Conservation (phyloP, 1,140 invertebrate genomes). For the Lepidurus apus region DNA sequence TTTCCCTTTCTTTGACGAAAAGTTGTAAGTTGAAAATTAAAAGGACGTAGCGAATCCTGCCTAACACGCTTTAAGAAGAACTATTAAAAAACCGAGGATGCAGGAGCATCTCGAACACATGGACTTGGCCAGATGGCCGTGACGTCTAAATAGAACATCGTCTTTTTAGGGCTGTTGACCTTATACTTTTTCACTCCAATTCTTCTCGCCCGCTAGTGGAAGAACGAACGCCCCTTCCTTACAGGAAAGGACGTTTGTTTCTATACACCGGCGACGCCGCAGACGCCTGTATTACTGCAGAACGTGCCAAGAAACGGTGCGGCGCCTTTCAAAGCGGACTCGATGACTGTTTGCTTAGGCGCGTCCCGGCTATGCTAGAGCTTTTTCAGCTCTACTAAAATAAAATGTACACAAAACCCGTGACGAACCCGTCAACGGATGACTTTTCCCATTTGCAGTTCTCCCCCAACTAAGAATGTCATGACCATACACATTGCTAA, state of each 20-base stretch:
- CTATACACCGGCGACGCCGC: not conserved
- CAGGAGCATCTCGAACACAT: not conserved
- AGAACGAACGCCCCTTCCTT: not conserved
- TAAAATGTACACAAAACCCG: not conserved
- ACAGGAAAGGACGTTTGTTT: not conserved
- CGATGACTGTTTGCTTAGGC: constrained; percentile 14
- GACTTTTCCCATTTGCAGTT: not conserved
- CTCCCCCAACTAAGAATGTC: not conserved
- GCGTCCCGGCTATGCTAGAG: not conserved
- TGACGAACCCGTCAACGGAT: not conserved
- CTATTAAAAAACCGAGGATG: not conserved
- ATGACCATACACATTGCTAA: not conserved
- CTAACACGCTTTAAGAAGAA: not conserved
- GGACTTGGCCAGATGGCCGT: not conserved
- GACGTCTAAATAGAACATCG: not conserved
- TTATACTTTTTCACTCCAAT: constrained; percentile 8
- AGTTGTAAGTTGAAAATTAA: not conserved
- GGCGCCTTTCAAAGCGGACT: constrained; percentile 4
- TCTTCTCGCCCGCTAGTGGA: not conserved
- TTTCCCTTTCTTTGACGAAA: not conserved
- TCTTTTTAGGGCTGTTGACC: not conserved
- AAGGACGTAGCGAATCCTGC: not conserved
- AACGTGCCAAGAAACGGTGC: constrained; percentile 12
- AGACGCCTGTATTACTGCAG: not conserved
- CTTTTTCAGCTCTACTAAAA: not conserved